phyloP scores from a whole-genome alignment of 2,113 vertebrate genomes.

The Hemibagrus wyckioides region DNA sequence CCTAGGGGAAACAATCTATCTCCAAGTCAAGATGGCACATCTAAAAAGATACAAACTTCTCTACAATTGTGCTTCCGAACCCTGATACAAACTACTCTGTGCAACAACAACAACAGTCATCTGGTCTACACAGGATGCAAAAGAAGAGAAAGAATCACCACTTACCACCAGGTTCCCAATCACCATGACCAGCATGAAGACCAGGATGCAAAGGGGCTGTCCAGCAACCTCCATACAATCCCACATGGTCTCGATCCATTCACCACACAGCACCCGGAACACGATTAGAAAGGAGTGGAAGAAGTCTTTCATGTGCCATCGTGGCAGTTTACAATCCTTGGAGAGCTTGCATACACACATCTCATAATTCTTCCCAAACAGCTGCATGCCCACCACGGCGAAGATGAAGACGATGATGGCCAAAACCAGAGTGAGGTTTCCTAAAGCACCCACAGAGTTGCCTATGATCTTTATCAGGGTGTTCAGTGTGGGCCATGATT shows the following conservation, averaged over 20 bases:
- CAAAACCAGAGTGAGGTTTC: slow-evolving; percentile 93
- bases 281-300: slow-evolving; percentile 93
- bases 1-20: slow-evolving; percentile 26
- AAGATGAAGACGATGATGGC: slow-evolving; percentile 99
- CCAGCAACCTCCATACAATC: slow-evolving; percentile 89
- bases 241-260: slow-evolving; percentile 99
- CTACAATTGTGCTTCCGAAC: not conserved
- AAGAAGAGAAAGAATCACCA: slow-evolving; percentile 34
- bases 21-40: slow-evolving; percentile 25
- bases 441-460: slow-evolving; percentile 93
- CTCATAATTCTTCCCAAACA: slow-evolving; percentile 92
- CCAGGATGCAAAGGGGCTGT: slow-evolving; percentile 80
- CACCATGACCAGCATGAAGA: slow-evolving; percentile 95
- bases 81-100: not conserved
- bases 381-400: slow-evolving; percentile 96
- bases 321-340: slow-evolving; percentile 81
- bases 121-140: not conserved
- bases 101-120: not conserved
- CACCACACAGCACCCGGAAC: slow-evolving; percentile 92
- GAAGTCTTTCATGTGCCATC: slow-evolving; percentile 98
- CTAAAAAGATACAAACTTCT: slow-evolving; percentile 15
- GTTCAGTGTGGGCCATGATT: slow-evolving; percentile 97
- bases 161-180: slow-evolving; percentile 97
- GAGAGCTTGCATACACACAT: slow-evolving; percentile 85
- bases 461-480: slow-evolving; percentile 98